A percentile compares a stretch with the other conserved stretches of the same genome.
Conservation (phyloP, 2,888 invertebrate genomes). For the Hemithea aestivaria region DNA sequence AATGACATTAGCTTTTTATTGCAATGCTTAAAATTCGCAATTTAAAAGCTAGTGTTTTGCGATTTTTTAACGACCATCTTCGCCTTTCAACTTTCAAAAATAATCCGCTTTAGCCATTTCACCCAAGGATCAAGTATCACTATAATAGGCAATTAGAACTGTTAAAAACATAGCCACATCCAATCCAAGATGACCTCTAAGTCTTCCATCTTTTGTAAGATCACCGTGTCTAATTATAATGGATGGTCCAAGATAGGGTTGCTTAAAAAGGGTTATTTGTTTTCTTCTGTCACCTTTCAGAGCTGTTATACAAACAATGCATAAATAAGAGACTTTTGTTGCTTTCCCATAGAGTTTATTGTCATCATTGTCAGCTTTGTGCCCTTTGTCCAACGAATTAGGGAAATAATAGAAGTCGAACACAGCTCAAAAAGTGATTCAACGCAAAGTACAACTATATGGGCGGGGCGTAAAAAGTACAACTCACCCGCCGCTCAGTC, state of each 20-base stretch:
- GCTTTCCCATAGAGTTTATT: conserved; percentile 61
- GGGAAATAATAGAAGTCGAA: too few species aligned
- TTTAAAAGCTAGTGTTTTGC: too few species aligned
- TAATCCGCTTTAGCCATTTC: conserved; percentile 18
- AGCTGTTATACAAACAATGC: conserved; percentile 72
- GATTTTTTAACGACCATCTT: too few species aligned
- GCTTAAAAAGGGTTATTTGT: conserved; percentile 65
- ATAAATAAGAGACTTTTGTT: conserved; percentile 68
- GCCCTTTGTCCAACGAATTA: too few species aligned
- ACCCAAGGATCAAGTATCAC: conserved; percentile 64
- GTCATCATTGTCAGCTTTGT: conserved; percentile 70
- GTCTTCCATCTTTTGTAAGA: conserved; percentile 1
- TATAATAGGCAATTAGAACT: conserved; percentile 75
- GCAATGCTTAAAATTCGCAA: too few species aligned
- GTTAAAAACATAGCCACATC: conserved; percentile 45
- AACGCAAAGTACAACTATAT: too few species aligned
- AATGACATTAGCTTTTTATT: too few species aligned
- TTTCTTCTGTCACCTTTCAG: conserved; percentile 68
- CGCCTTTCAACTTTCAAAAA: too few species aligned
- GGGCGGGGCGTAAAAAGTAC: too few species aligned
- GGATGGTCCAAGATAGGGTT: conserved; percentile 54
- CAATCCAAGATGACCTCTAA: conserved; percentile 21
- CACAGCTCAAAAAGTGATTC: too few species aligned
- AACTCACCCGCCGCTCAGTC: too few species aligned
- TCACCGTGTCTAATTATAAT: conserved; percentile 29